A percentile compares a stretch with the other conserved stretches of the same genome.
Conservation (phyloP, 92 coral and sea anemone species). For the Parazoanthus darwini region DNA sequence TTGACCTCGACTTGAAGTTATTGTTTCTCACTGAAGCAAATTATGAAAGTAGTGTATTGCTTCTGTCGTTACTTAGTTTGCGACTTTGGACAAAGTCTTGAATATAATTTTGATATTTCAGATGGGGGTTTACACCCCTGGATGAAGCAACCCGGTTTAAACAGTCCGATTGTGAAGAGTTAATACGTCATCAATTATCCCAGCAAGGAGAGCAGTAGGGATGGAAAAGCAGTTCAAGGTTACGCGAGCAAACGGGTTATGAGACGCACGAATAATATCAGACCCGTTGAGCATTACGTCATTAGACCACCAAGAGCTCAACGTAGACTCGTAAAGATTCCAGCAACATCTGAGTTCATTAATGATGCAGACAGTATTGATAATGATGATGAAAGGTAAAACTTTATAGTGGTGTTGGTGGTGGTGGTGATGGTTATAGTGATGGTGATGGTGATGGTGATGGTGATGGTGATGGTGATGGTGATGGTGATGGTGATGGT, state of each 20-base stretch:
- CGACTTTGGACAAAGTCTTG: not conserved
- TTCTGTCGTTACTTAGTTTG: not conserved
- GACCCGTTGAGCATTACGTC: not conserved
- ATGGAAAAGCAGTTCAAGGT: not conserved
- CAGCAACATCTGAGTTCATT: not conserved
- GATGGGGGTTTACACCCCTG: constrained; percentile 62
- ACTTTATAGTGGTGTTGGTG: not conserved
- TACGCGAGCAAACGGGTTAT: not conserved
- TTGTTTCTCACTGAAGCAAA: too few species aligned
- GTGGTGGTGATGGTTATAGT: not conserved
- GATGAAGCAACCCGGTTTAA: constrained; percentile 59
- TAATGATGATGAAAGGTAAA: too few species aligned
- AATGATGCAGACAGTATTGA: too few species aligned
- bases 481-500: too few species aligned
- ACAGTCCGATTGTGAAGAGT: constrained; percentile 42
- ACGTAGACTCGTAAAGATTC: not conserved
- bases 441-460: not conserved
- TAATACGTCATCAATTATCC: constrained; percentile 39
- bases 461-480: not conserved
- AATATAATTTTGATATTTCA: not conserved
- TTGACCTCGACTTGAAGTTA: too few species aligned
- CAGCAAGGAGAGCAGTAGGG: constrained; percentile 24
- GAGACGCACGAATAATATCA: not conserved
- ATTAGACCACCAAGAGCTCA: not conserved
- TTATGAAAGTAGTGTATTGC: too few species aligned